phyloP scores from a whole-genome alignment of 2,888 invertebrate genomes.

The Acanthosepion esculentum region DNA sequence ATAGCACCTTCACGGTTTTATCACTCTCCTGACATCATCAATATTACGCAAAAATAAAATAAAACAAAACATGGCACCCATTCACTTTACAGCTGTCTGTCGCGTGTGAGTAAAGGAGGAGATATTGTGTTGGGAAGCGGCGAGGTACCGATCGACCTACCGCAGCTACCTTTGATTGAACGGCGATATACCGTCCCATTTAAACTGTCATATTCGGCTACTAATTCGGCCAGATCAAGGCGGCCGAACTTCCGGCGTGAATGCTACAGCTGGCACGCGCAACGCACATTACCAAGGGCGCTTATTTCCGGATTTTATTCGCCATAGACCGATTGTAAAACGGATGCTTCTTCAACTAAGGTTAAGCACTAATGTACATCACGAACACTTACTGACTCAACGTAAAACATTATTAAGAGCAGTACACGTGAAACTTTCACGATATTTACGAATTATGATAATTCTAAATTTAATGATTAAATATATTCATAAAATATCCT shows the following conservation, averaged over 20 bases:
- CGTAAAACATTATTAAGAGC: not conserved
- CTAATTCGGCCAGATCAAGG: too few relatives aligned
- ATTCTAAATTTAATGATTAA: too few relatives aligned
- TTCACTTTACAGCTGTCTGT: too few relatives aligned
- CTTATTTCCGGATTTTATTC: not conserved
- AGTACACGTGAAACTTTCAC: too few relatives aligned
- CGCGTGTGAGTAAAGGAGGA: not conserved
- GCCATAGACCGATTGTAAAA: not conserved
- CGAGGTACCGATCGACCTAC: not conserved
- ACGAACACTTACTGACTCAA: not conserved
- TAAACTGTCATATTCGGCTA: not conserved
- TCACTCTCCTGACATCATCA: not conserved
- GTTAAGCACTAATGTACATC: not conserved
- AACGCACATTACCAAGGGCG: not conserved
- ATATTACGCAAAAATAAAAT: not conserved
- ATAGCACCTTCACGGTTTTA: not conserved
- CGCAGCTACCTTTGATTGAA: not conserved
- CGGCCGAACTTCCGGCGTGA: not conserved
- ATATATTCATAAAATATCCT: too few relatives aligned
- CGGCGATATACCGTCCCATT: not conserved
- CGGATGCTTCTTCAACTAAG: not conserved
- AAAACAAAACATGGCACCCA: too few relatives aligned
- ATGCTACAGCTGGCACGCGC: not conserved
- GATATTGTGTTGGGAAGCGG: not conserved
- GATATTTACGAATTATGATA: too few relatives aligned